Base-by-base conservation (phyloP, 2,113 vertebrate genomes). In the Trichomycterus rosablanca region DNA sequence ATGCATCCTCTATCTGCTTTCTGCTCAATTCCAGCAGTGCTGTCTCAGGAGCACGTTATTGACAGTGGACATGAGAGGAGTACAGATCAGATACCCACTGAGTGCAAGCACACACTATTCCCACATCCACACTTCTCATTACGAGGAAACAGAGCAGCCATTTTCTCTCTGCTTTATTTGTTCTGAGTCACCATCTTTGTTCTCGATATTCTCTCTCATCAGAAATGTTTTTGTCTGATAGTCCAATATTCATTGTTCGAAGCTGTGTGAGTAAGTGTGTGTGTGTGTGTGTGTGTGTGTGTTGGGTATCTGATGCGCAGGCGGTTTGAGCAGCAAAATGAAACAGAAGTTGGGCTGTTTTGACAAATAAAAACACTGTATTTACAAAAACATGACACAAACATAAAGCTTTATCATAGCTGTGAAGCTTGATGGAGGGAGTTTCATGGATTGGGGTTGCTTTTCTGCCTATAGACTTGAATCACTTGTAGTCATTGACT, bases 21-120 rank as follows among this genome's bases (percentile, higher is more conserved):
- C 64, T 28, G 76, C 80, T 73, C 81, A 87, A 88, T 86, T 83
- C 83, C 78, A 80, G 76, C 77, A 79, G 73, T 76, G 73, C 83
- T 81, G 81, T 81, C 82, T 86, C 80, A 84, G 83, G 77, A 82
- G 73, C 77, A 84, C 77, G 84, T 86, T 82, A 87, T 78, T 80
- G 78, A 76, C 80, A 76, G 77, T 76, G 74, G 75, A 85, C 78
- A 80, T 80, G 75, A 80, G 78, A 57, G 71, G 68, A 76, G 76
- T 78, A 66, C 69, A 63, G 63, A 74, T 46, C 55, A 74, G 68
- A 68, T 69, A 52, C 19, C 18, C 22, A 15, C 22, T 16, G 48
- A 46, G 46, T 39, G 46, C 45, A 46, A 35, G 20, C 35, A 35
- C 44, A 65, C 23, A 54, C 51, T 64, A 64, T 64, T 71, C 26